Evolutionary conservation across 2,888 invertebrate genomes (phyloP).

Genomic region (Apamea sordens): DNA sequence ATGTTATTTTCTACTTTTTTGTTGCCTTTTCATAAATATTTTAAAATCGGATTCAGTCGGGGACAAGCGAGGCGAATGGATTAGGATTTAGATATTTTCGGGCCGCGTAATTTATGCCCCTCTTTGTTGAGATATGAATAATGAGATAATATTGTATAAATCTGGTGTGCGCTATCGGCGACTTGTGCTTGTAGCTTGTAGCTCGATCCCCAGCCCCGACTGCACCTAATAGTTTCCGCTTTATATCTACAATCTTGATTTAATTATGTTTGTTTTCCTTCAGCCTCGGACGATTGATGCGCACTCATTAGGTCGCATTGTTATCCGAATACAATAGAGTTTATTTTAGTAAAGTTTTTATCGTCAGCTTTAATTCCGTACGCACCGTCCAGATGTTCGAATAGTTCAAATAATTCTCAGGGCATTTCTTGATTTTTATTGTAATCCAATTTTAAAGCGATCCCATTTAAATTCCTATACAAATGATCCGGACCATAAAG

Average conservation of each 20-base stretch:
- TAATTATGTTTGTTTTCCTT: constrained; percentile 71
- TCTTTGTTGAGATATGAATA: constrained; percentile 90
- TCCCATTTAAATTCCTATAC: constrained; percentile 86
- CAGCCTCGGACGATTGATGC: constrained; percentile 64
- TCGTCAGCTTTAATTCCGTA: constrained; percentile 54
- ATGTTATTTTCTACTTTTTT: constrained; percentile 78
- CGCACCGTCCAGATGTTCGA: constrained; percentile 65
- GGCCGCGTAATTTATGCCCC: constrained; percentile 88
- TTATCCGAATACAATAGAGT: constrained; percentile 61
- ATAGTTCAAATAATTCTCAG: constrained; percentile 70
- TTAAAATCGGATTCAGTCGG: constrained; percentile 89
- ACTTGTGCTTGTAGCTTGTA: constrained; percentile 62
- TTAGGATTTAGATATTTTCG: constrained; percentile 90
- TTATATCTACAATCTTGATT: constrained; percentile 70
- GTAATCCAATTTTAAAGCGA: constrained; percentile 80
- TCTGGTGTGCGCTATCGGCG: constrained; percentile 77
- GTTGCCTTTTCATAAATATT: constrained; percentile 90
- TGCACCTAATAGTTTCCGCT: constrained; percentile 77
- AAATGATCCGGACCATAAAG: constrained; percentile 84
- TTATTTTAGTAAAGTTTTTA: constrained; percentile 68
- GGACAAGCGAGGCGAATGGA: constrained; percentile 89
- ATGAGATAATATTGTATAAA: constrained; percentile 83
- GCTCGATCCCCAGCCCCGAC: constrained; percentile 59
- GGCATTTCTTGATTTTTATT: constrained; percentile 74
- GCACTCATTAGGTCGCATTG: constrained; percentile 68